Evolutionary conservation across 1,140 invertebrate species (phyloP), one percentile per base, ranked within the genome.

Genomic region (Manduca sexta): DNA sequence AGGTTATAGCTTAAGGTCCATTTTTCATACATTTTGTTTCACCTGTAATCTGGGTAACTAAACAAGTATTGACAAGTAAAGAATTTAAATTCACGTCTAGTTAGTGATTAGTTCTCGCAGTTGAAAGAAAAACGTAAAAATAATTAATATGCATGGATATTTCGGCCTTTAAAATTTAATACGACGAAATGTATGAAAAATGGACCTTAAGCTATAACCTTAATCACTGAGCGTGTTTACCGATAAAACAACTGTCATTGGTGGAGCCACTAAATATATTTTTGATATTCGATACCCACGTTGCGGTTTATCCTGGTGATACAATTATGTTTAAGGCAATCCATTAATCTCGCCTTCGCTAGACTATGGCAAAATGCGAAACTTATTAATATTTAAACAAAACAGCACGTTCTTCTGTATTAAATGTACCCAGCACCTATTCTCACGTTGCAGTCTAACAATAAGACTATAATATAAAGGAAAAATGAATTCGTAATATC

Each of bases 401-500:
- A 35, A 5, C 13, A 12, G n/a, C 5, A 35, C 13, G 8, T 12
- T 5, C 8, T 17, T 17, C 2, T 21, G 12, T 35, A 34, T 17
- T 14, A 34, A 17, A 39, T 45, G 37, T 45, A 49, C 52, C 38
- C 29, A 8, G 14, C n/a, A n/a, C n/a, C n/a, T n/a, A n/a, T n/a
- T n/a, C n/a, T n/a, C n/a, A n/a, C n/a, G n/a, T n/a, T n/a, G n/a
- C 34, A 44, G 15, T 33, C 30, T 0, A 26, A 16, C 13, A 44
- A 59, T 57, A 59, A 61, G 59, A 57, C 53, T 60, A 58, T 58
- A 56, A 33, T 40, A 54, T 56, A 53, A 60, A 56, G 54, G 54
- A 64, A 60, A 58, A 52, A 78, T 81, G 74, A 77, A 78, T 81
- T 72, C 63, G 56, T 80, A 77, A 81, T 78, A 68, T 73, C 69